Evolutionary conservation across 2,797 vertebrate species (phyloP).

Genomic region (Microhierax caerulescens): DNA sequence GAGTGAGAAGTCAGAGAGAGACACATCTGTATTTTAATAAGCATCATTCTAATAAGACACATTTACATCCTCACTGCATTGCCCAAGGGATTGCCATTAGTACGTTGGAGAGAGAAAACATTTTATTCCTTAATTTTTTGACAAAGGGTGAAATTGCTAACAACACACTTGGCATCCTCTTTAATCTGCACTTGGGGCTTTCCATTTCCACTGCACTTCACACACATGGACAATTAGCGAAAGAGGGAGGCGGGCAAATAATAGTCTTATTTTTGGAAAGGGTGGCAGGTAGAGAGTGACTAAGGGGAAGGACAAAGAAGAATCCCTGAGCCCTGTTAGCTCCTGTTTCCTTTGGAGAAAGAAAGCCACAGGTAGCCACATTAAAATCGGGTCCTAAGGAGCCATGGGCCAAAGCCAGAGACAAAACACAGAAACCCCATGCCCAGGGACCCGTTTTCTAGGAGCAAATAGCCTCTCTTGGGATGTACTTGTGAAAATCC

Average conservation of each 20-base stretch:
- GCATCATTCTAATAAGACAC: background rate
- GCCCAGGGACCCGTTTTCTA: background rate
- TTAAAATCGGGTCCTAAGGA: background rate
- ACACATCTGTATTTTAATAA: background rate
- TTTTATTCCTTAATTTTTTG: slow-evolving; percentile 6
- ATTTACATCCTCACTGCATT: background rate
- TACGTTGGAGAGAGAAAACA: background rate
- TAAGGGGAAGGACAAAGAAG: background rate
- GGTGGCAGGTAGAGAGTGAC: background rate
- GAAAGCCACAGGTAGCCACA: background rate
- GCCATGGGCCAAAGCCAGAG: background rate
- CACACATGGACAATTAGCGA: background rate
- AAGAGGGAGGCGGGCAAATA: background rate
- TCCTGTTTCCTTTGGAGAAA: background rate
- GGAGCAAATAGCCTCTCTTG: background rate
- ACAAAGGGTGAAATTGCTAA: background rate
- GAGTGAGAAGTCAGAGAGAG: background rate
- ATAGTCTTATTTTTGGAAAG: background rate
- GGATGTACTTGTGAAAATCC: background rate
- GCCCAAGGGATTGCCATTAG: background rate
- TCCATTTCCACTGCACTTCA: background rate
- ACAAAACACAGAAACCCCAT: background rate
- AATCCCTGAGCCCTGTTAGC: background rate
- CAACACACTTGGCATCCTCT: background rate
- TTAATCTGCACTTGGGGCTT: background rate